These are phyloP conservation scores for Macrotrachela quadricornifera DNA, from an alignment of 1,140 invertebrate species.

Conservation along the genomic window DNA sequence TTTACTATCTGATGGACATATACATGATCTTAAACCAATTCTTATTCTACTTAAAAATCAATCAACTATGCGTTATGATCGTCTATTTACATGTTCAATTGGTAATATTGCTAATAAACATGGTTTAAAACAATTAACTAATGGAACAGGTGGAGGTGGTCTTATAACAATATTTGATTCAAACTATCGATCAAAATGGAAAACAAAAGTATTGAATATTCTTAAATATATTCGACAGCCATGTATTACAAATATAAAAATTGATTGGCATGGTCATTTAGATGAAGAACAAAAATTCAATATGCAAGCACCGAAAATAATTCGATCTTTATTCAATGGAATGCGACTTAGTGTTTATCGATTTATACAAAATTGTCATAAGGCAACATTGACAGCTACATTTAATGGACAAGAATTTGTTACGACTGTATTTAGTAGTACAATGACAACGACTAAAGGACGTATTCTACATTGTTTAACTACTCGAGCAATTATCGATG, in stretches of 20 bases:
- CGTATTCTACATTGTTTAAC: conserved; percentile 23
- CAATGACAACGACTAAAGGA: conserved; percentile 21
- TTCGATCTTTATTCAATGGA: conserved; percentile 24
- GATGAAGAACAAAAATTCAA: conserved; percentile 13
- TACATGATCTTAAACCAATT: conserved; percentile 17
- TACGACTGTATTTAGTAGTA: conserved; percentile 24
- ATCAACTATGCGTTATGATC: neutral
- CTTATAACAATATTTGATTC: conserved; percentile 18
- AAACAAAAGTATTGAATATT: conserved; percentile 18
- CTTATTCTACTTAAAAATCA: conserved; percentile 3
- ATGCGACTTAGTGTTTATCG: conserved; percentile 25
- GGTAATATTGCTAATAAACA: conserved; percentile 22
- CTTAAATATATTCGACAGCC: conserved; percentile 20
- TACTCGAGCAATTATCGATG: conserved; percentile 23
- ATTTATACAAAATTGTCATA: conserved; percentile 24
- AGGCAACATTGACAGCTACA: conserved; percentile 23
- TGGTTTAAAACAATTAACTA: conserved; percentile 18
- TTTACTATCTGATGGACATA: conserved; percentile 23
- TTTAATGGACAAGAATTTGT: conserved; percentile 22
- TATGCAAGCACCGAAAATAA: conserved; percentile 21
- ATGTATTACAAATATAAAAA: conserved; percentile 16
- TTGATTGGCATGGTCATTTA: conserved; percentile 21
- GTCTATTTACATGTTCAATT: conserved; percentile 5
- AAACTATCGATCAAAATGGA: conserved; percentile 25
- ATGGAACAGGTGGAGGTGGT: conserved; percentile 12